These are phyloP conservation scores for Trinorchestia longiramus DNA, from an alignment of 1,140 invertebrate species.

Conservation along the genomic window DNA sequence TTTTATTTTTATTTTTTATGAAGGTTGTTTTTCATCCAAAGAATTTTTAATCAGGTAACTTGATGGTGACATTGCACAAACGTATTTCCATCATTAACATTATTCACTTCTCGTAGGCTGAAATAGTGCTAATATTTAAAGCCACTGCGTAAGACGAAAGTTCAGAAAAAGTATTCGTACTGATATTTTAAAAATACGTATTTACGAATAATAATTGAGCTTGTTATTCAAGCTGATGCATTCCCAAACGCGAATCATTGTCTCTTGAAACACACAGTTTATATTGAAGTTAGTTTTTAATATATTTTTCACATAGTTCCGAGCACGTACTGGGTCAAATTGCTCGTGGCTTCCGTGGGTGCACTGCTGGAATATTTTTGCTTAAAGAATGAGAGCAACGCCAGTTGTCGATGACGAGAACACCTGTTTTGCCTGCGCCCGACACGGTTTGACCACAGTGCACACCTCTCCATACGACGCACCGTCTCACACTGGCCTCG, in stretches of 20 bases:
- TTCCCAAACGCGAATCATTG: neutral
- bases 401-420: neutral
- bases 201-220: neutral
- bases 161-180: too few species aligned
- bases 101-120: neutral
- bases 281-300: neutral
- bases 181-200: too few species aligned
- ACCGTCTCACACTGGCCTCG: neutral
- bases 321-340: neutral
- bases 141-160: neutral
- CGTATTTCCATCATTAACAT: neutral
- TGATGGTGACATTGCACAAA: neutral
- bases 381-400: too few species aligned
- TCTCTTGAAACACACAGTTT: neutral
- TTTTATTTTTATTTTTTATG: too few species aligned
- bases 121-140: neutral
- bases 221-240: neutral
- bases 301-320: neutral
- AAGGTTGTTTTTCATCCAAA: neutral
- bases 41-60: neutral
- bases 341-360: too few species aligned
- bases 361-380: neutral
- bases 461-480: neutral
- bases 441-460: neutral
- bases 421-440: neutral